Percentiles rank a stretch among this genome's conserved stretches.
Evolutionary conservation across 2,113 vertebrate genomes (phyloP).

Genomic region (Rhinoptilus africanus): DNA sequence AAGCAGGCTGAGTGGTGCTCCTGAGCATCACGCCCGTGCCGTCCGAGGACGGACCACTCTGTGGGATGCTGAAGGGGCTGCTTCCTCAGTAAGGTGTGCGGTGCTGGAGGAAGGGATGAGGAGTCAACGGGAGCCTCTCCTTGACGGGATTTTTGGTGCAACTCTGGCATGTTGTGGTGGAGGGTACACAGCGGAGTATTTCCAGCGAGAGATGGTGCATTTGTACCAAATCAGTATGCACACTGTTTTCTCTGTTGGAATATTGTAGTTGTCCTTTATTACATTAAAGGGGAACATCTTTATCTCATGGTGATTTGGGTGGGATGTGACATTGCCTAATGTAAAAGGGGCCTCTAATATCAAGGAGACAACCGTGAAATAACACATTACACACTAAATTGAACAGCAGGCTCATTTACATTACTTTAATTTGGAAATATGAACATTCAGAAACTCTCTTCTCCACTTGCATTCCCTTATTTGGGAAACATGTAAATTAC

Average conservation of each 20-base stretch:
- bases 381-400: slow-evolving; percentile 57
- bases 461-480: slow-evolving; percentile 34
- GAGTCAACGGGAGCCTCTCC: rapidly evolving
- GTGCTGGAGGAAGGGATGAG: background rate
- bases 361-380: slow-evolving; percentile 66
- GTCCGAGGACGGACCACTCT: rapidly evolving
- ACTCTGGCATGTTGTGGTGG: background rate
- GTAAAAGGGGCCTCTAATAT: slow-evolving; percentile 49
- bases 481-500: slow-evolving; percentile 53
- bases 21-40: background rate
- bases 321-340: slow-evolving; percentile 33
- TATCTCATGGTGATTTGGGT: slow-evolving; percentile 57
- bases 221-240: background rate
- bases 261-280: slow-evolving; percentile 34
- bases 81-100: background rate
- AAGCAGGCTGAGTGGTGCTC: background rate
- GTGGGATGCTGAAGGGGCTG: background rate
- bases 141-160: background rate
- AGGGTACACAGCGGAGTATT: background rate
- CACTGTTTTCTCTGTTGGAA: slow-evolving; percentile 13
- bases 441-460: slow-evolving; percentile 36
- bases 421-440: slow-evolving; percentile 63
- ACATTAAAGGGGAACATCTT: slow-evolving; percentile 57
- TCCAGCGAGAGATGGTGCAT: background rate
- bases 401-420: slow-evolving; percentile 67